Conservation (phyloP, 2,113 vertebrate species). For the Grammomys surdaster region DNA sequence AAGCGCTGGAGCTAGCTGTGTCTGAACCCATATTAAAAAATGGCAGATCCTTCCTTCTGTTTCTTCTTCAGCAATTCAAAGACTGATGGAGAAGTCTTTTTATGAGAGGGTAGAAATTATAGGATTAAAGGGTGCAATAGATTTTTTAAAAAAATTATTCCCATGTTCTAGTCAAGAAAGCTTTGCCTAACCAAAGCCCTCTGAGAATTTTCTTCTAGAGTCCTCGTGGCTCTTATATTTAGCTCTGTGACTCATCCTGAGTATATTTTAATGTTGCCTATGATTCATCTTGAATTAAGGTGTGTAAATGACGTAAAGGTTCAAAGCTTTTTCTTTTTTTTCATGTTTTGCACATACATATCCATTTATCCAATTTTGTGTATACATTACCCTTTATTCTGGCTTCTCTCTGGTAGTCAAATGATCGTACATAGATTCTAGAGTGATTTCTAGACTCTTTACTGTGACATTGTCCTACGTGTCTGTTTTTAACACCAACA, state of each 20-base stretch:
- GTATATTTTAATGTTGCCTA: slow-evolving; percentile 9
- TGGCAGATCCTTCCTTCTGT: neutral
- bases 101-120: neutral
- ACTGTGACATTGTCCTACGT: neutral
- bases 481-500: neutral
- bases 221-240: neutral
- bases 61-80: neutral
- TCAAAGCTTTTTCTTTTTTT: neutral
- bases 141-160: slow-evolving; percentile 20
- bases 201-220: slow-evolving; percentile 16
- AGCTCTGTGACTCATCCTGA: slow-evolving; percentile 33
- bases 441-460: slow-evolving; percentile 11
- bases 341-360: neutral
- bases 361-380: slow-evolving; percentile 1
- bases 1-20: neutral
- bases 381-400: slow-evolving; percentile 29
- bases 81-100: neutral
- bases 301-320: slow-evolving; percentile 14
- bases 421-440: neutral
- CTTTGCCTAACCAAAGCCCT: slow-evolving; percentile 39
- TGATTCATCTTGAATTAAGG: slow-evolving; percentile 55
- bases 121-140: neutral
- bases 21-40: neutral
- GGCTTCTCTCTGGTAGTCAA: neutral
- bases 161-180: slow-evolving; percentile 29